Conservation (phyloP, 2,797 vertebrate genomes). For the Mormyrops attenuatus region DNA sequence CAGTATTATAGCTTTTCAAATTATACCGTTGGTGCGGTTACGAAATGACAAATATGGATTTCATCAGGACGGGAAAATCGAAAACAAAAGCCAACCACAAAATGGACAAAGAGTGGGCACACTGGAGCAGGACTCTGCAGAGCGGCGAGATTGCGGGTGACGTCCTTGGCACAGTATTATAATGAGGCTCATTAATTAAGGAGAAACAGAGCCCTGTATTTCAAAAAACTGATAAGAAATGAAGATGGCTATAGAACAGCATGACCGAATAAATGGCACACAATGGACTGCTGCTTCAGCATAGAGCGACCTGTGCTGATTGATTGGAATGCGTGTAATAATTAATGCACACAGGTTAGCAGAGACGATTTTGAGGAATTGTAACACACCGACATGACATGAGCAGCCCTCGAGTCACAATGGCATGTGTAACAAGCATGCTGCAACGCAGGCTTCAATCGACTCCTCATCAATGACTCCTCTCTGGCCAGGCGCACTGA, state of each 20-base stretch:
- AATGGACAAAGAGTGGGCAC: neutral
- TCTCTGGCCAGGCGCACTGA: neutral
- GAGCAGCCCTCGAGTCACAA: neutral
- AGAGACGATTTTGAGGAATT: neutral
- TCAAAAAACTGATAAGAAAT: neutral
- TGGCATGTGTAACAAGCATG: neutral
- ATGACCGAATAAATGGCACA: neutral
- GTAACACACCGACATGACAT: neutral
- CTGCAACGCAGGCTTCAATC: neutral
- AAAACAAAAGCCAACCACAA: neutral
- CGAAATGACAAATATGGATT: constrained; percentile 2
- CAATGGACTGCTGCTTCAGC: neutral
- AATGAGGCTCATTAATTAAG: neutral
- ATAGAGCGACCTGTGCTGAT: neutral
- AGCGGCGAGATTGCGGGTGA: neutral
- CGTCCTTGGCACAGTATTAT: neutral
- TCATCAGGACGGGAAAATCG: neutral
- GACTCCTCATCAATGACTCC: neutral
- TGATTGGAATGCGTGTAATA: neutral
- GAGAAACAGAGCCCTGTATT: neutral
- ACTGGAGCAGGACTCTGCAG: neutral
- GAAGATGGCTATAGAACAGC: neutral
- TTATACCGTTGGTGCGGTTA: neutral
- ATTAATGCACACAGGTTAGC: neutral
- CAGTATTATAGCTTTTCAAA: neutral